Evolutionary conservation across 1,140 invertebrate genomes (phyloP), one percentile per base, ranked within the genome.

Genomic region (Stegodyphus dumicola): DNA sequence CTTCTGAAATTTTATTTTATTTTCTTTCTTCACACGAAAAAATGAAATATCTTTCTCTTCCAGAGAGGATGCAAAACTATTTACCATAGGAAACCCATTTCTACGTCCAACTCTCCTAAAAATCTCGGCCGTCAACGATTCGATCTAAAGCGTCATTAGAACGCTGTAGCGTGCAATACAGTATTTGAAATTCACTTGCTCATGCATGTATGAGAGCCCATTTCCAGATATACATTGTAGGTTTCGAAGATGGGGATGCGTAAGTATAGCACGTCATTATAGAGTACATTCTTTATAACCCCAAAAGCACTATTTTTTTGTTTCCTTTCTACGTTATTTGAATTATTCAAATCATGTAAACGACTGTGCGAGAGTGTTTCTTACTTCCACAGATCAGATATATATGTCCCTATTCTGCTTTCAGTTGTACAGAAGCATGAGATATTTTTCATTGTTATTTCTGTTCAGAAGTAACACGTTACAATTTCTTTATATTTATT

Each of bases 51-150:
- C 15, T 53, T 60, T 75, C 17, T 15, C n/a, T 48, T 33, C 17
- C 15, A 13, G 54, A 60, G 51, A 13, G 18, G n/a, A 69, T 56
- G 51, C 56, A 53, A 15, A 33, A 7, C 77, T 78, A 69, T 54
- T 78, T 78, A 69, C 77, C 77, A 78, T 78, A 78, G 77, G 15
- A 78, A 78, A 78, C 77, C 60, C 65, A 78, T 78, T 78, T 75
- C 69, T 78, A 54, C 77, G 64, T 66, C 77, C 60, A 17, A 64
- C 54, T 6, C 6, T 51, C 52, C 51, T 78, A 65, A 78, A 78
- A 78, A 78, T 69, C 60, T 17, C 51, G 15, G 65, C 65, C 5
- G 51, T 69, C 65, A 56, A 52, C 49, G 51, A 54, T 78, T 78
- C 65, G 77, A 78, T 78, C 69, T 78, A 66, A 78, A 69, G 77